phyloP scores from a whole-genome alignment of 37 sponge, comb jelly and placozoan genomes.

The Hormiphora californensis region DNA sequence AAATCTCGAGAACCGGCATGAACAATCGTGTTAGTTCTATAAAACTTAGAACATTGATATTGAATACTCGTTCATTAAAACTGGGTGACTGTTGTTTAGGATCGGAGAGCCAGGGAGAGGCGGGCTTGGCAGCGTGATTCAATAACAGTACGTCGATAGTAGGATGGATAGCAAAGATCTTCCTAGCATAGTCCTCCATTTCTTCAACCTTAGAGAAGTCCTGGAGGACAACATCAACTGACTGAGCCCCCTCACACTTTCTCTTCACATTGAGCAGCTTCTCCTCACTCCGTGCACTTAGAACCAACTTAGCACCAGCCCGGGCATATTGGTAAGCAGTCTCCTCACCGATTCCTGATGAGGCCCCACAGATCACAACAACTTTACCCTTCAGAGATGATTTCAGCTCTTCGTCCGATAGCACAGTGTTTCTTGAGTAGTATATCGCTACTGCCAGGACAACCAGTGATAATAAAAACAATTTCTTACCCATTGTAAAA shows the following conservation, averaged over 20 bases:
- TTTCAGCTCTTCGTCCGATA: too few species aligned
- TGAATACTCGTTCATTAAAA: not conserved
- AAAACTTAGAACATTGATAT: not conserved
- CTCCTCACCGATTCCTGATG: conserved; percentile 59
- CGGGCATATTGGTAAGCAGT: conserved; percentile 57
- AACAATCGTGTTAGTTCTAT: conserved; percentile 11
- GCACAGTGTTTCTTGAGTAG: too few species aligned
- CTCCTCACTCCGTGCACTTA: conserved; percentile 57
- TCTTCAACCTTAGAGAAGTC: not conserved
- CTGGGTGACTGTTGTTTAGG: not conserved
- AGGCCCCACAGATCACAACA: not conserved
- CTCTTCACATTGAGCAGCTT: conserved; percentile 39
- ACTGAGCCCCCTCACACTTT: not conserved
- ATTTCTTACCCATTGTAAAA: too few species aligned
- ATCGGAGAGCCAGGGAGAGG: not conserved
- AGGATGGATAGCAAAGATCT: not conserved
- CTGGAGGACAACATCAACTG: not conserved
- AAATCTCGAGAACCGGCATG: not conserved
- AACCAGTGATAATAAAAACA: too few species aligned
- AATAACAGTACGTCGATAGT: not conserved
- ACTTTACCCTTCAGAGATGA: not conserved
- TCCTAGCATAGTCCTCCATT: not conserved
- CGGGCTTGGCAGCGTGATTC: conserved; percentile 30
- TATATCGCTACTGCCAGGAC: too few species aligned
- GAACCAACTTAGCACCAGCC: conserved; percentile 59